phyloP scores from a whole-genome alignment of 2,888 invertebrate species.

The Lottia gigantea region DNA sequence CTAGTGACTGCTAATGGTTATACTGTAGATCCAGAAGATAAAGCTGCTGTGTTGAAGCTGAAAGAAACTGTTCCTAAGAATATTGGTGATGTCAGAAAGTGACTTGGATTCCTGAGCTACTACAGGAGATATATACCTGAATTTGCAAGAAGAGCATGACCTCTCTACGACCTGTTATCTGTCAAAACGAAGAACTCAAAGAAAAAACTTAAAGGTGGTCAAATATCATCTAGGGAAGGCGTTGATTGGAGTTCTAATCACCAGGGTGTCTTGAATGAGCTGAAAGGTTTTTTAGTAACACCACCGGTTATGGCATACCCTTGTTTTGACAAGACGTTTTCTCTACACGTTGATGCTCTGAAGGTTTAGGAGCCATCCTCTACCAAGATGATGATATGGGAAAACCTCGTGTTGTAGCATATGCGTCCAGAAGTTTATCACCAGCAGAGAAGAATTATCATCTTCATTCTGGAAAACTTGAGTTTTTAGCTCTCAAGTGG shows the following conservation, averaged over 20 bases:
- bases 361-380: constrained; percentile 34
- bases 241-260: not conserved
- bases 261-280: not conserved
- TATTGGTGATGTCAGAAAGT: constrained; percentile 30
- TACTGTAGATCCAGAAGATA: constrained; percentile 23
- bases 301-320: not conserved
- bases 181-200: not conserved
- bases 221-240: not conserved
- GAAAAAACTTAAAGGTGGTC: not conserved
- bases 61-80: constrained; percentile 22
- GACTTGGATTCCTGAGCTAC: constrained; percentile 28
- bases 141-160: constrained; percentile 27
- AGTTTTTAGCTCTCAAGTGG: constrained; percentile 35
- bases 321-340: constrained; percentile 5
- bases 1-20: constrained; percentile 28
- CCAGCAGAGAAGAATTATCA: constrained; percentile 42
- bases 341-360: constrained; percentile 48
- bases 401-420: constrained; percentile 32
- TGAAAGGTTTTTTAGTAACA: not conserved
- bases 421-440: constrained; percentile 36
- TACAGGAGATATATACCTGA: constrained; percentile 32
- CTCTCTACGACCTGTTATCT: not conserved
- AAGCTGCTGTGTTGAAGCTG: constrained; percentile 22
- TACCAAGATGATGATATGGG: constrained; percentile 32
- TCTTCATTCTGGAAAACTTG: constrained; percentile 33